A percentile compares a stretch with the other conserved stretches of the same genome.
Conservation (phyloP, 2,797 vertebrate species). For the Coccyzus lansbergi region DNA sequence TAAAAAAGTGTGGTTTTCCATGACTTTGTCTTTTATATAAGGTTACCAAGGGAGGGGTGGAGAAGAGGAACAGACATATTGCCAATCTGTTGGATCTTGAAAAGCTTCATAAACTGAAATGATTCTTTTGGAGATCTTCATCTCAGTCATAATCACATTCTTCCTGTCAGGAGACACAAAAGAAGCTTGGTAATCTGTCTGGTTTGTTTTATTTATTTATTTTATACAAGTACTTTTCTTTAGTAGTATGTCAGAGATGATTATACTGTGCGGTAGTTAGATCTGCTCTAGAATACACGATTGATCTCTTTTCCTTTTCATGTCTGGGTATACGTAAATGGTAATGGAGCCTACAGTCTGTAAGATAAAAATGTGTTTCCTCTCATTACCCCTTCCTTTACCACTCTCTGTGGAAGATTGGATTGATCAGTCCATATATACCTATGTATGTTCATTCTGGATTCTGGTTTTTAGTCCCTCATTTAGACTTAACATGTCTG, state of each 20-base stretch:
- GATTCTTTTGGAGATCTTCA: not conserved
- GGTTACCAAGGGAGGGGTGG: not conserved
- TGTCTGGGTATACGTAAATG: not conserved
- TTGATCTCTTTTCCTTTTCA: not conserved
- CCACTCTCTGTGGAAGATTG: not conserved
- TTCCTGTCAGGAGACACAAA: not conserved
- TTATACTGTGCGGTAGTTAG: not conserved
- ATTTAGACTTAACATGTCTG: not conserved
- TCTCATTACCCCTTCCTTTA: not conserved
- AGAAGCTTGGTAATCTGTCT: not conserved
- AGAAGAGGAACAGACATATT: not conserved
- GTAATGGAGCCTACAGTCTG: not conserved
- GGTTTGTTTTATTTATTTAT: not conserved
- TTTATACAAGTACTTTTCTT: not conserved
- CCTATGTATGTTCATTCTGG: not conserved
- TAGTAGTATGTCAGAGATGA: not conserved
- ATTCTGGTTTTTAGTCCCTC: not conserved
- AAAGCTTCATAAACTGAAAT: not conserved
- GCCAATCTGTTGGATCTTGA: not conserved
- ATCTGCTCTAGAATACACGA: not conserved
- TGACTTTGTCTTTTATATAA: not conserved
- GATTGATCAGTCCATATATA: not conserved
- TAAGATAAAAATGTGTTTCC: not conserved
- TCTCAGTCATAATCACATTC: not conserved
- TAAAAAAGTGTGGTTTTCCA: not conserved